phyloP scores from a whole-genome alignment of 2,888 invertebrate species.

The Calliopum simillimum region DNA sequence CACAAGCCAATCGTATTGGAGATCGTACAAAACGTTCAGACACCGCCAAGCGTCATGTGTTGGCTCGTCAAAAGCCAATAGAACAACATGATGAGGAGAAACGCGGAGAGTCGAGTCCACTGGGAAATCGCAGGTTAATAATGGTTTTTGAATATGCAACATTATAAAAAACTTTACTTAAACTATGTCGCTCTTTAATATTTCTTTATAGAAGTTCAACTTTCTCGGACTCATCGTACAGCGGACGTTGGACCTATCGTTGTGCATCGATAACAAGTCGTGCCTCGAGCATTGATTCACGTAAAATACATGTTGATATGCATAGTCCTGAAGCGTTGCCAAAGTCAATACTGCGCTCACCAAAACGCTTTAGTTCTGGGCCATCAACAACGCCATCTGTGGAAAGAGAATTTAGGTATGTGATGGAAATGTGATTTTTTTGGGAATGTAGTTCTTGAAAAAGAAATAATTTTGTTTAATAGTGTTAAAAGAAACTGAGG shows the following conservation, averaged over 20 bases:
- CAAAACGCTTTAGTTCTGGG: conserved; percentile 62
- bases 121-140: conserved; percentile 60
- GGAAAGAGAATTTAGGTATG: conserved; percentile 65
- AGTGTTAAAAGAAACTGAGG: no score
- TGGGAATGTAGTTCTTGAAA: not conserved
- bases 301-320: conserved; percentile 64
- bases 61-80: conserved; percentile 81
- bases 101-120: conserved; percentile 52
- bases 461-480: no score
- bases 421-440: not conserved
- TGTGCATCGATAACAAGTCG: conserved; percentile 64
- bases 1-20: conserved; percentile 64
- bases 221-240: conserved; percentile 65
- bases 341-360: conserved; percentile 61
- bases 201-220: conserved; percentile 59
- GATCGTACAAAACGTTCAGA: conserved; percentile 73
- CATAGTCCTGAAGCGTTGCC: conserved; percentile 65
- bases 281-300: conserved; percentile 65
- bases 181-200: not conserved
- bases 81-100: conserved; percentile 72
- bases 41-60: conserved; percentile 78
- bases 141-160: not conserved
- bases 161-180: not conserved
- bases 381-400: conserved; percentile 66
- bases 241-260: conserved; percentile 63